These are phyloP conservation scores for Sebastes schlegelii DNA, from an alignment of 2,113 vertebrate species.

Conservation along the genomic window DNA sequence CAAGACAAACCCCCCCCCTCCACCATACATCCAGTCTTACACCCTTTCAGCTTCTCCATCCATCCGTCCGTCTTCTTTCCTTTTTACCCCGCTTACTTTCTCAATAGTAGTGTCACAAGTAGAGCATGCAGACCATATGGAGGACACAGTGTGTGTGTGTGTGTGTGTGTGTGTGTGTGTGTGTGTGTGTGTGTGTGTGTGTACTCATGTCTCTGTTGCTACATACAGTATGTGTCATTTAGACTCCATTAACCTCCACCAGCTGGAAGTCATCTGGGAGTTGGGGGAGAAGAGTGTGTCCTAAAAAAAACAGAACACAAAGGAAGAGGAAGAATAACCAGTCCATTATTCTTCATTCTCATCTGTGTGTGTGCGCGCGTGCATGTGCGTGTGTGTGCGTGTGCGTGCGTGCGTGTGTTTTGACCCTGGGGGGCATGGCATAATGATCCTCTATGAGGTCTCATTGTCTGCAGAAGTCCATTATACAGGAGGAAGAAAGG, in stretches of 20 bases:
- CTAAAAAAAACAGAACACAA: constrained; percentile 17
- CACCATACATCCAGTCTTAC: too few species aligned
- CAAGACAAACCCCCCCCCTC: too few species aligned
- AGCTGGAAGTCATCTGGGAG: constrained; percentile 17
- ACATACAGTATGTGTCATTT: constrained; percentile 31
- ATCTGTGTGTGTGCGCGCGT: not conserved
- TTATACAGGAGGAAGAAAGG: not conserved
- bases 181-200: too few species aligned
- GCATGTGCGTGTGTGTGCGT: too few species aligned
- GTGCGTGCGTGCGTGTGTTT: not conserved
- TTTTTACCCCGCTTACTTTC: not conserved
- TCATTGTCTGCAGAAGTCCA: not conserved
- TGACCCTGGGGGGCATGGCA: not conserved
- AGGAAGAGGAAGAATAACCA: not conserved
- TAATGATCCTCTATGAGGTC: not conserved
- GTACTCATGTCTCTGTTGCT: not conserved
- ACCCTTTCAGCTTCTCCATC: not conserved
- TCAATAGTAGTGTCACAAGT: constrained; percentile 11
- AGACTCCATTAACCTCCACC: constrained; percentile 58
- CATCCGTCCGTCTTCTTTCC: not conserved
- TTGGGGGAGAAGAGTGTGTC: constrained; percentile 12
- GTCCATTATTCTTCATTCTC: not conserved
- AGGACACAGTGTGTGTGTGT: constrained; percentile 1
- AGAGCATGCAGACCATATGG: constrained; percentile 23
- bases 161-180: not conserved